A percentile compares a stretch with the other conserved stretches of the same genome.
phyloP scores from a whole-genome alignment of 2,113 vertebrate species.

The Sceloporus tristichus region DNA sequence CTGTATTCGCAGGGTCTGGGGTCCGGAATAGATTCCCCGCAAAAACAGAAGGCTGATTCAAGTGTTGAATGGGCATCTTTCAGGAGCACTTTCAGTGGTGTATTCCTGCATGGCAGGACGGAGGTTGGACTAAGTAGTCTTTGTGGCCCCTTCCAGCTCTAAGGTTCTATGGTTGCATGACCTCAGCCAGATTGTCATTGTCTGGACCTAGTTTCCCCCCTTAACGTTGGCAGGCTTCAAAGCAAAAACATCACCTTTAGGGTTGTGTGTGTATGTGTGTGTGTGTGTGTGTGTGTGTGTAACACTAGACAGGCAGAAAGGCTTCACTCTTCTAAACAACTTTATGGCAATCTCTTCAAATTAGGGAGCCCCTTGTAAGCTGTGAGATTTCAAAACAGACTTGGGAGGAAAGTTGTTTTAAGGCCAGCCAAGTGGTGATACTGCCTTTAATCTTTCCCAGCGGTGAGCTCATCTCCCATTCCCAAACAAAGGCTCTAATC shows the following conservation, averaged over 20 bases:
- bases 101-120: too few relatives aligned
- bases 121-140: too few relatives aligned
- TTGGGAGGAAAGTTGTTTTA: conserved; percentile 66
- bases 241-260: conserved; percentile 42
- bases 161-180: too few relatives aligned
- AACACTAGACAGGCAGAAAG: conserved; percentile 23
- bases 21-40: too few relatives aligned
- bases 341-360: conserved; percentile 67
- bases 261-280: too few relatives aligned
- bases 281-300: neutral
- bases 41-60: too few relatives aligned
- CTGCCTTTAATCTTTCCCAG: conserved; percentile 74
- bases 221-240: neutral
- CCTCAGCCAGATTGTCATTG: neutral
- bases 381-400: conserved; percentile 66
- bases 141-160: too few relatives aligned
- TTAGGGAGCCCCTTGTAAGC: conserved; percentile 62
- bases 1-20: too few relatives aligned
- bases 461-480: conserved; percentile 73
- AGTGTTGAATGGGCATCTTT: too few relatives aligned
- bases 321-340: conserved; percentile 62
- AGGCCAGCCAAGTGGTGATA: conserved; percentile 69
- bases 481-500: conserved; percentile 66
- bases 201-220: neutral
- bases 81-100: too few relatives aligned